Base-by-base conservation (phyloP, 2,797 vertebrate genomes). In the Acestrorhynchus altus region DNA sequence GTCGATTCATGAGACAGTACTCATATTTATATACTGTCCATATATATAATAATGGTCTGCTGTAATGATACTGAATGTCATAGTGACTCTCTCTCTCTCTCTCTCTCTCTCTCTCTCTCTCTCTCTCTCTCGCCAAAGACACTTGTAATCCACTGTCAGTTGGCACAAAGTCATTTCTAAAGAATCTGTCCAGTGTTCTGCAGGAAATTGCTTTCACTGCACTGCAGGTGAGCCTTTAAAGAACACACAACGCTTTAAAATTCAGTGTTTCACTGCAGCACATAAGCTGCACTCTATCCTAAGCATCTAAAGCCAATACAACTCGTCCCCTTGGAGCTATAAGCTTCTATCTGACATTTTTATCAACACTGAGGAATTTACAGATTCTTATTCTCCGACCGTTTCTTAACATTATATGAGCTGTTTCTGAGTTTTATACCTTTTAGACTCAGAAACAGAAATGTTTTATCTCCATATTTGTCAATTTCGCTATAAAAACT, bases 1-100 rank as follows among this genome's bases (percentile, higher is more conserved):
- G 86, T 86, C 86, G 85, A 87, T 84, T 90, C 89, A 90, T 87
- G 90, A 79, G 80, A 77, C 89, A 89, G 90, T 87, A 91, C 88
- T 91, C 88, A 89, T 88, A 86, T 90, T 89, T 85, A 87, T 81
- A 64, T 72, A 73, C 85, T 92, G 90, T 91, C 87, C 84, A 69
- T 65, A n/a, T n/a, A n/a, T n/a, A n/a, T n/a, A n/a, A n/a, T n/a
- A n/a, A n/a, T n/a, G 56, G 77, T 86, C 88, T 88, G 92, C 78
- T 70, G 71, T 73, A 81, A 46, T 83, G 87, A 84, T 86, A 89
- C 86, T 90, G 82, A 89, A 85, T 64, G 84, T 89, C 78, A 83
- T 84, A 69, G 22, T 40, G 7, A n/a, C 51, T 22, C 51, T 54
- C 20, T 54, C 20, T 54, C 51, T 54, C 20, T 54, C 51, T 54